Percentiles rank a stretch among this genome's conserved stretches.
Evolutionary conservation across 2,888 invertebrate genomes (phyloP).

Genomic region (Argyra leucocephala): DNA sequence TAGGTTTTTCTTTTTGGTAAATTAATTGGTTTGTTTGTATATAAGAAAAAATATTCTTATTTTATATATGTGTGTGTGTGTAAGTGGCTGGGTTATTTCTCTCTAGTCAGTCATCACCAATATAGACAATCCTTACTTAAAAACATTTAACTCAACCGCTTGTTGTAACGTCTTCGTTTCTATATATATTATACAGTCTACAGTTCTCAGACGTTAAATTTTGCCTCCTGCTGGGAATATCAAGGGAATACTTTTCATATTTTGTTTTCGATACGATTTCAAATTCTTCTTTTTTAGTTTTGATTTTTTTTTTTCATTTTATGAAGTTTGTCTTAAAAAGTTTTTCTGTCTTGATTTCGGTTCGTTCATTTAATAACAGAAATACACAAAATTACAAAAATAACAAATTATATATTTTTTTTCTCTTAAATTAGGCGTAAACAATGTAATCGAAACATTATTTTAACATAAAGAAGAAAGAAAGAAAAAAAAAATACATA

Average conservation of each 20-base stretch:
- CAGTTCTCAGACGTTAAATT: neutral
- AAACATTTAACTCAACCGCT: neutral
- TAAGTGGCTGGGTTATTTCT: no score
- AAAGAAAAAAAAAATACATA: neutral
- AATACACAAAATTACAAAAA: no score
- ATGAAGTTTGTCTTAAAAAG: no score
- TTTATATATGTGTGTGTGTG: no score
- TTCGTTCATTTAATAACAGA: neutral
- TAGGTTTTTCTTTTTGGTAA: no score
- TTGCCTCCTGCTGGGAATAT: neutral
- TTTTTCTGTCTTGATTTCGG: neutral
- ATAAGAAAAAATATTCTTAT: no score
- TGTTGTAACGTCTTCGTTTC: neutral
- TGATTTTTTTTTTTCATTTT: neutral
- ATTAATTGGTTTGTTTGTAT: no score
- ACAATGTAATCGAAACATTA: slow-evolving; percentile 3
- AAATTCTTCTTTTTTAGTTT: neutral
- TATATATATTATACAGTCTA: neutral
- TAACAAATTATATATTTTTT: no score
- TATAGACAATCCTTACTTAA: neutral
- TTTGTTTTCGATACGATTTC: neutral
- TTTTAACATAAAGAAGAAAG: neutral
- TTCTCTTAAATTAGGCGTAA: neutral
- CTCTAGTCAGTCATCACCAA: neutral
- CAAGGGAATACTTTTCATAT: neutral